Conservation (phyloP, 2,113 vertebrate genomes). For the Ciconia boyciana region DNA sequence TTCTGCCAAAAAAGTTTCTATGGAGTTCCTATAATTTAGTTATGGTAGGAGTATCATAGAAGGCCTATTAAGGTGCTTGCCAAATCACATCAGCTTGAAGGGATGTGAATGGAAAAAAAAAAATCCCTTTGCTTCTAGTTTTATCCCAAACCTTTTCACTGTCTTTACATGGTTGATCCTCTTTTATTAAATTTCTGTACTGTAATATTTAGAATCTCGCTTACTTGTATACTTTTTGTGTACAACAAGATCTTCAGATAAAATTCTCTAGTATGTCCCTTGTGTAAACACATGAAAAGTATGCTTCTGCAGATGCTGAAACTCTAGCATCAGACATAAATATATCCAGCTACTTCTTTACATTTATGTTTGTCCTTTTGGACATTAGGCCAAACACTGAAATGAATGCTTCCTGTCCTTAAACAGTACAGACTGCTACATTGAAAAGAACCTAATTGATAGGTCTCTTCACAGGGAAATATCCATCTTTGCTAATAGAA, state of each 20-base stretch:
- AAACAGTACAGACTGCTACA: not conserved
- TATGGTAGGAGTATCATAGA: not conserved
- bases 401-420: not conserved
- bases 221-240: not conserved
- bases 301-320: not conserved
- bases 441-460: not conserved
- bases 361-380: not conserved
- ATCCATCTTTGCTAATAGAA: not conserved
- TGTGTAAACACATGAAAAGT: not conserved
- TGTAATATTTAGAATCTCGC: not conserved
- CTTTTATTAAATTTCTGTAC: not conserved
- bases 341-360: not conserved
- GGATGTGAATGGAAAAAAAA: not conserved
- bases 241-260: not conserved
- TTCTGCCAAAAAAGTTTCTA: not conserved
- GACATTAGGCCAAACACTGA: not conserved
- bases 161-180: not conserved
- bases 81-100: not conserved
- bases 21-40: not conserved
- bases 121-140: not conserved
- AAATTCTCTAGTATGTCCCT: not conserved
- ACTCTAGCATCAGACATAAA: not conserved
- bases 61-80: not conserved
- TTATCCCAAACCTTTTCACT: not conserved
- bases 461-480: not conserved